These are phyloP conservation scores for Dendropsophus ebraccatus DNA, from an alignment of 2,113 vertebrate genomes.

Conservation along the genomic window DNA sequence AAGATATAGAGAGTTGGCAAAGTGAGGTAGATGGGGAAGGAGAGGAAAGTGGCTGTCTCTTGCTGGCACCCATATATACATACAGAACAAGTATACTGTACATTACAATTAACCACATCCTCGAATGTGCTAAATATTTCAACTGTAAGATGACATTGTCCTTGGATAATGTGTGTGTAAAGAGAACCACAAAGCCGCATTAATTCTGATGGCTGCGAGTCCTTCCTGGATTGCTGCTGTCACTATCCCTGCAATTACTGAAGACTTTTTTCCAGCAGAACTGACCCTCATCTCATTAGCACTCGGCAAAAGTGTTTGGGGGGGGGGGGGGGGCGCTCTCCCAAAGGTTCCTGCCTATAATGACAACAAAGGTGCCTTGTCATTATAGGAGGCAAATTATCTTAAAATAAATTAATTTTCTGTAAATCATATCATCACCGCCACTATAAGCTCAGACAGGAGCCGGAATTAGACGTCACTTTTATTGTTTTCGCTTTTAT, in stretches of 20 bases:
- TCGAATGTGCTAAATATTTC: neutral
- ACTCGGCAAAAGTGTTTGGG: neutral
- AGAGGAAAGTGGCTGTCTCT: too few species aligned
- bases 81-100: neutral
- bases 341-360: neutral
- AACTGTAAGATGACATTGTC: neutral
- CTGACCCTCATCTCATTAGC: constrained; percentile 17
- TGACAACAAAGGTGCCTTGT: constrained; percentile 1
- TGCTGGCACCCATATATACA: neutral
- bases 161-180: neutral
- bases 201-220: neutral
- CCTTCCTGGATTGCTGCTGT: constrained; percentile 15
- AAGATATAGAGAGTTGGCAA: too few species aligned
- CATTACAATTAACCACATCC: neutral
- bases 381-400: neutral
- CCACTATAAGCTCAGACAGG: neutral
- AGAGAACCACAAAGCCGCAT: constrained; percentile 25
- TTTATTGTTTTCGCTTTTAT: neutral
- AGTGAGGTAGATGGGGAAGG: too few species aligned
- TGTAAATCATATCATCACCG: neutral
- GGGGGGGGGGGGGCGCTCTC: too few species aligned
- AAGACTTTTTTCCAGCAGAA: neutral
- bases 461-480: neutral
- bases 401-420: neutral
- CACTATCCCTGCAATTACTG: constrained; percentile 34